These are phyloP conservation scores for Tenodera sinensis DNA, from an alignment of 2,888 invertebrate species.

Conservation along the genomic window DNA sequence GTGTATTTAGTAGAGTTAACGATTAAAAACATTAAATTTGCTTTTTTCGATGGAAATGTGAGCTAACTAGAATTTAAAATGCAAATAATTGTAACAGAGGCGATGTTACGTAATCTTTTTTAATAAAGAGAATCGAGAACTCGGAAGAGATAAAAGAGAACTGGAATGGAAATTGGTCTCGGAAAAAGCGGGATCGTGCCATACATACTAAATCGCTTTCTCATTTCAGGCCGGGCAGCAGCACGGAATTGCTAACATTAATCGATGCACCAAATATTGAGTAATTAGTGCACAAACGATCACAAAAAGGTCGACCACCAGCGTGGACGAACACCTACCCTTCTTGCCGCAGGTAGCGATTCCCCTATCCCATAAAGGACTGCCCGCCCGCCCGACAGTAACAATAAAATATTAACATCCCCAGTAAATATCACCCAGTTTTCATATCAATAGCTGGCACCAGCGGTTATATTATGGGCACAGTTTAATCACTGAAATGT, in stretches of 20 bases:
- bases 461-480: not conserved
- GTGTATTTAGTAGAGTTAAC: too few species aligned
- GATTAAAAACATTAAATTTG: too few species aligned
- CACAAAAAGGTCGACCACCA: not conserved
- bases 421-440: not conserved
- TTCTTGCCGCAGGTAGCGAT: not conserved
- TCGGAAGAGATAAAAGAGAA: not conserved
- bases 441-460: not conserved
- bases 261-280: not conserved
- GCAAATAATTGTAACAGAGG: not conserved
- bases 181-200: not conserved
- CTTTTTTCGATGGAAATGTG: not conserved
- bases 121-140: not conserved
- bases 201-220: not conserved
- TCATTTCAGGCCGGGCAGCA: not conserved
- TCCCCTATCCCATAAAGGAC: not conserved
- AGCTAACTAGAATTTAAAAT: not conserved
- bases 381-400: not conserved
- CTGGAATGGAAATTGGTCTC: not conserved
- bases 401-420: not conserved
- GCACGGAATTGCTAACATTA: not conserved
- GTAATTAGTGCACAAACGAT: not conserved
- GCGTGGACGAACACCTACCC: not conserved
- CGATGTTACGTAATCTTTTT: not conserved
- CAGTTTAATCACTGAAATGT: not conserved